phyloP scores from a whole-genome alignment of 2,888 invertebrate genomes.

The Rhopalosiphum nymphaeae region DNA sequence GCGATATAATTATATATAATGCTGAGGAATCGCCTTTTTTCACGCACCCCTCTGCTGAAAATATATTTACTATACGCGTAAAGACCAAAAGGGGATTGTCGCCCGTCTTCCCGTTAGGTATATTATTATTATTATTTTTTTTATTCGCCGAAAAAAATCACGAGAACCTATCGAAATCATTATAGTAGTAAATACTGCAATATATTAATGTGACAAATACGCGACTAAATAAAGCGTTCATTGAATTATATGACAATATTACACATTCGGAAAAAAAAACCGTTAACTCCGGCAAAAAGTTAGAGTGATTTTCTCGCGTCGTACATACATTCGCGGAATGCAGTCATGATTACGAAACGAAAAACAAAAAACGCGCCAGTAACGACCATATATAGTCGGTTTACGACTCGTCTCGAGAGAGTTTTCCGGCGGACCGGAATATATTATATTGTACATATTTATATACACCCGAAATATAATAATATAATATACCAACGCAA shows the following conservation, averaged over 20 bases:
- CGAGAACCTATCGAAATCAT: background rate
- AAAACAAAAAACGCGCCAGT: background rate
- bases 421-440: background rate
- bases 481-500: background rate
- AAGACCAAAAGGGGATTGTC: background rate
- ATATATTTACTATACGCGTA: background rate
- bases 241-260: background rate
- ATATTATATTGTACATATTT: conserved; percentile 6
- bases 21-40: conserved; percentile 12
- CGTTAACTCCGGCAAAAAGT: background rate
- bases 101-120: background rate
- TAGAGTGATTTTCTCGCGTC: background rate
- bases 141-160: background rate
- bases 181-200: too few species aligned
- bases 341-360: background rate
- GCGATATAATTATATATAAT: conserved; percentile 17
- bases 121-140: background rate
- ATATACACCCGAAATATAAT: background rate
- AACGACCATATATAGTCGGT: conserved; percentile 10
- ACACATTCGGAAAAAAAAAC: background rate
- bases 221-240: background rate
- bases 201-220: background rate
- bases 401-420: conserved; percentile 48
- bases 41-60: background rate
- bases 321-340: background rate